A percentile compares a stretch with the other conserved stretches of the same genome.
Conservation (phyloP, 2,113 vertebrate genomes). For the Ia io region DNA sequence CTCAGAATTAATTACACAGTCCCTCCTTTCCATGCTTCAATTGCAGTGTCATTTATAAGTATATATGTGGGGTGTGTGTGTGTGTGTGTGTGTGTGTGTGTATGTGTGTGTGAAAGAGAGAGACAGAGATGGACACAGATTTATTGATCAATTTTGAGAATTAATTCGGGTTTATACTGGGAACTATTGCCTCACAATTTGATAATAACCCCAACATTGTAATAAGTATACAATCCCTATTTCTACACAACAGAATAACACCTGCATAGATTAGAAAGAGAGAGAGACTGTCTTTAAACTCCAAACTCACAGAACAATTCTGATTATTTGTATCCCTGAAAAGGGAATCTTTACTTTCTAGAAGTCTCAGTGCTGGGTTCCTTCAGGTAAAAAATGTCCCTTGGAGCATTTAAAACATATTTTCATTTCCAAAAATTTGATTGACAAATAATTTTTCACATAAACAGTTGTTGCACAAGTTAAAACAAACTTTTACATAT, state of each 20-base stretch:
- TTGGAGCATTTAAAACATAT: background rate
- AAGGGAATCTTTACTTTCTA: background rate
- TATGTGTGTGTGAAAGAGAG: background rate
- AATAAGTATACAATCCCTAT: background rate
- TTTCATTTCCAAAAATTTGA: slow-evolving; percentile 31
- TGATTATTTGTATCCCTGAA: background rate
- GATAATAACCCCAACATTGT: background rate
- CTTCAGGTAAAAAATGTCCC: slow-evolving; percentile 28
- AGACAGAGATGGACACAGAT: background rate
- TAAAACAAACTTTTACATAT: background rate
- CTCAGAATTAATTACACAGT: slow-evolving; percentile 1
- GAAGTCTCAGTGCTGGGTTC: background rate
- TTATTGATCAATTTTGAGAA: background rate
- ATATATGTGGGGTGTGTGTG: background rate
- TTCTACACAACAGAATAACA: background rate
- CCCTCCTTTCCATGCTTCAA: background rate
- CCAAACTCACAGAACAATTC: slow-evolving; percentile 14
- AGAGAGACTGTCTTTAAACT: slow-evolving; percentile 19
- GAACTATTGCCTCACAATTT: background rate
- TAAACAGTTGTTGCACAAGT: background rate
- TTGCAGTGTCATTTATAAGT: background rate
- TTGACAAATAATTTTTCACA: slow-evolving; percentile 26
- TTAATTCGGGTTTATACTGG: background rate
- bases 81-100: background rate
- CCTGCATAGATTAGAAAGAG: slow-evolving; percentile 7